Evolutionary conservation across 2,888 invertebrate species (phyloP), one percentile per base, ranked within the genome.

Genomic region (Eretmocerus hayati): DNA sequence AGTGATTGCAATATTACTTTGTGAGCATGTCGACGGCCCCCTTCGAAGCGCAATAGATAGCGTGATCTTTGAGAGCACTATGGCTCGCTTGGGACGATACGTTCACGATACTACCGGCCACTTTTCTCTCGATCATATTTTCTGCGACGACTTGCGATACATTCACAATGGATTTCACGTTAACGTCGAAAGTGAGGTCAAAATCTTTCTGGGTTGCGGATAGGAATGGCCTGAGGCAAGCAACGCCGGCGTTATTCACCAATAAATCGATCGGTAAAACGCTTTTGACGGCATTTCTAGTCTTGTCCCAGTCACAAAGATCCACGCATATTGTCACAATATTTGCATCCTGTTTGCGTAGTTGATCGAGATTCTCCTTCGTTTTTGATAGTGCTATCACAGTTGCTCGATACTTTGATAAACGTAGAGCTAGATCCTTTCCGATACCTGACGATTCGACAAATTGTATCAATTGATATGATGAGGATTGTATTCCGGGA

Each of bases 221-320:
- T 1, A 84, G 72, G 61, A 94, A 85, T 0, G 87, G 80, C 56
- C 81, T 81, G 23, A 87, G 76, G 32, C 77, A 67, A 4, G 85
- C 84, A 20, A 86, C 71, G 2, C 83, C 94, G 2, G 94, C 94
- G 77, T 93, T 94, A 64, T 95, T 95, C 0, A 95, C 91, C 21
- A 94, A 70, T 5, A 89, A 79, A 72, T 95, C 87, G 56, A 92
- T 79, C 1, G 81, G 81, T 20, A 85, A 75, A 32, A 81, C 74
- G 56, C 77, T 74, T 43, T 72, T 55, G 0, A 88, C 63, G 0
- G 74, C 79, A 50, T 75, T 67, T 50, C 81, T 77, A 1, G 90
- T 85, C 52, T 76, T 77, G 2, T 82, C 74, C 91, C 92, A 93
- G 63, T 90, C 77, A 5, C 74, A 71, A 21, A 94, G 64, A 67